These are phyloP conservation scores for Pelodytes ibericus DNA, from an alignment of 2,797 vertebrate species.

Conservation along the genomic window DNA sequence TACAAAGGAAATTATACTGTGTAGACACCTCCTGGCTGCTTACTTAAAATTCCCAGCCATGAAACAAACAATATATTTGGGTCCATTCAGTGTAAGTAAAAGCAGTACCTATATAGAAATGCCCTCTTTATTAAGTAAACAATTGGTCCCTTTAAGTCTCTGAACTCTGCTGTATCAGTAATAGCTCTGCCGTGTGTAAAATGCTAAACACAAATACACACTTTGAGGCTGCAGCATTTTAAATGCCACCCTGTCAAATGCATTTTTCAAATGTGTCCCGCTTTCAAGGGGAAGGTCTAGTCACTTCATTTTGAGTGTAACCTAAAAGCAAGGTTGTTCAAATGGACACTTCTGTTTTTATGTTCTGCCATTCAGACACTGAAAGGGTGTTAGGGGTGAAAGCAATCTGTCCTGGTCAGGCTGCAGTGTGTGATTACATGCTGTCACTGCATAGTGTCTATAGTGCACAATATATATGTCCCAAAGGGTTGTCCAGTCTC, in stretches of 20 bases:
- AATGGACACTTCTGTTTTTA: conserved; percentile 35
- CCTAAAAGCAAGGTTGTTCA: background rate
- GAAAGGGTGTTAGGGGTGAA: conserved; percentile 20
- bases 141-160: no score
- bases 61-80: no score
- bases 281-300: background rate
- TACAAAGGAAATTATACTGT: no score
- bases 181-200: no score
- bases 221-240: background rate
- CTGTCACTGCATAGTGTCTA: conserved; percentile 71
- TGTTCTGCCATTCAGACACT: conserved; percentile 26
- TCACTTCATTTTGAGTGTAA: background rate
- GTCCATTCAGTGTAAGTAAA: no score
- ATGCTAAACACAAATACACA: background rate
- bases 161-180: no score
- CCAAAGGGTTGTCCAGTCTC: conserved; percentile 57
- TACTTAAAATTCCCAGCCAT: no score
- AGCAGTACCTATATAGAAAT: no score
- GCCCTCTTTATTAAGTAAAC: no score
- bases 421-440: conserved; percentile 58
- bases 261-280: conserved; percentile 10
- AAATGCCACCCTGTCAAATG: background rate
- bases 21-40: no score
- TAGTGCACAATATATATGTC: conserved; percentile 74
- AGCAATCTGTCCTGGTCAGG: conserved; percentile 46